Evolutionary conservation across 30 jellyfish, hydroid and myxozoan genomes (phyloP).

Genomic region (Turritopsis rubra): DNA sequence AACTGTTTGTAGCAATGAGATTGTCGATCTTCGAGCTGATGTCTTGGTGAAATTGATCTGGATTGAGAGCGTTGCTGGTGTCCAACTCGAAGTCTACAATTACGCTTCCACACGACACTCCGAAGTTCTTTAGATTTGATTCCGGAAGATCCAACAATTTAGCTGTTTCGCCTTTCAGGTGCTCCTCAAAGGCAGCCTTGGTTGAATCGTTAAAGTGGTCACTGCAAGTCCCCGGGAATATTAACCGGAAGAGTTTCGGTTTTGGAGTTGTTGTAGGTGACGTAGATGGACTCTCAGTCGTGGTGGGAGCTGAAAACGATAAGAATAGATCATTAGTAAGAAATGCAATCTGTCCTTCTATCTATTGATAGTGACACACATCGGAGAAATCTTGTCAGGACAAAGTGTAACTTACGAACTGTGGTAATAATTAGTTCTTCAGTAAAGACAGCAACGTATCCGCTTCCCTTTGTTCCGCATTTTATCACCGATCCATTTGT

Average conservation of each 20-base stretch:
- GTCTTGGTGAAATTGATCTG: not conserved
- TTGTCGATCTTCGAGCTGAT: not conserved
- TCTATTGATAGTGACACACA: not conserved
- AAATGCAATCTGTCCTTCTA: not conserved
- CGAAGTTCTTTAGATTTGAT: slow-evolving; percentile 7
- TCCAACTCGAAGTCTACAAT: slow-evolving; percentile 7
- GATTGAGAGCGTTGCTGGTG: not conserved
- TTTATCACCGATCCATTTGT: not conserved
- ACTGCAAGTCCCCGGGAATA: slow-evolving; percentile 29
- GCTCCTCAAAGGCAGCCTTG: slow-evolving; percentile 25
- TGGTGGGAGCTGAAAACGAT: not conserved
- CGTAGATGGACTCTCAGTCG: not conserved
- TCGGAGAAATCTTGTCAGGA: not conserved
- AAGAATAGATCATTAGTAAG: no score
- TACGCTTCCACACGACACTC: slow-evolving; percentile 43
- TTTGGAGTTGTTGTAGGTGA: not conserved
- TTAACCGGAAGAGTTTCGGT: not conserved
- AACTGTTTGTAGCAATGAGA: not conserved
- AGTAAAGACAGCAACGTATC: not conserved
- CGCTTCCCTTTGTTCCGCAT: not conserved
- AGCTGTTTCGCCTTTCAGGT: slow-evolving; percentile 24
- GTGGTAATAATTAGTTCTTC: not conserved
- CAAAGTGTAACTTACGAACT: not conserved
- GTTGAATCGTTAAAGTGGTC: slow-evolving; percentile 14
- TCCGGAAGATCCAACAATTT: slow-evolving; percentile 13